Evolutionary conservation across 2,113 vertebrate species (phyloP), one percentile per base, ranked within the genome.

Genomic region (Lepisosteus oculatus): DNA sequence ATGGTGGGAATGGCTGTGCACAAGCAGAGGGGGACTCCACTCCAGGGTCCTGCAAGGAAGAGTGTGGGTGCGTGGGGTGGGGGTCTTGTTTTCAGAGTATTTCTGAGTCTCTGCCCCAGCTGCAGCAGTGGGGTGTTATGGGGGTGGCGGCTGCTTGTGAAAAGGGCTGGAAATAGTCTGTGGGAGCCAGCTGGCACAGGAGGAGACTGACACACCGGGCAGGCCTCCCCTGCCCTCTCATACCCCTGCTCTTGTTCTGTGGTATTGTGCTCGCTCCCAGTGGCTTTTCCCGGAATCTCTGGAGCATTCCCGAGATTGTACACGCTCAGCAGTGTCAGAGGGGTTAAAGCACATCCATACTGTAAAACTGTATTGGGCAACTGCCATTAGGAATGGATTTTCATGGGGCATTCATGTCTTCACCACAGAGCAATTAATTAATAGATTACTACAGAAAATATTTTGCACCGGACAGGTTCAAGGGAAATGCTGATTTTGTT

Each of bases 131-230:
- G 54, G 61, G 65, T 43, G 17, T 59, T 55, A 47, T 43, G 44
- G 43, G 65, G 44, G 8, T 9, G 3, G 55, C 44, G 29, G 17
- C n/a, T 55, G 55, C 43, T 6, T 54, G 41, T 72, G 47, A 47
- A 29, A 59, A 14, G 57, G 64, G 41, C 72, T 67, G 57, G 43
- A 73, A 68, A 73, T 73, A 73, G 72, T 57, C n/a, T 57, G 43
- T 41, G n/a, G 6, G 3, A 9, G 63, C 65, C 72, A 73, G 43
- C 57, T 67, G 65, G 56, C 65, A 43, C 41, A 12, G 43, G 11
- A 43, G 65, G 56, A 57, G 64, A 67, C 71, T 65, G 11, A 56
- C n/a, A 51, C 5, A 2, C 8, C 41, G 15, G 62, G 55, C 6
- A n/a, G 63, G 29, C 6, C 55, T 15, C 70, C 41, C 41, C 61